Evolutionary conservation across 1,140 invertebrate genomes (phyloP), one percentile per base, ranked within the genome.

Genomic region (Drosophila athabasca): DNA sequence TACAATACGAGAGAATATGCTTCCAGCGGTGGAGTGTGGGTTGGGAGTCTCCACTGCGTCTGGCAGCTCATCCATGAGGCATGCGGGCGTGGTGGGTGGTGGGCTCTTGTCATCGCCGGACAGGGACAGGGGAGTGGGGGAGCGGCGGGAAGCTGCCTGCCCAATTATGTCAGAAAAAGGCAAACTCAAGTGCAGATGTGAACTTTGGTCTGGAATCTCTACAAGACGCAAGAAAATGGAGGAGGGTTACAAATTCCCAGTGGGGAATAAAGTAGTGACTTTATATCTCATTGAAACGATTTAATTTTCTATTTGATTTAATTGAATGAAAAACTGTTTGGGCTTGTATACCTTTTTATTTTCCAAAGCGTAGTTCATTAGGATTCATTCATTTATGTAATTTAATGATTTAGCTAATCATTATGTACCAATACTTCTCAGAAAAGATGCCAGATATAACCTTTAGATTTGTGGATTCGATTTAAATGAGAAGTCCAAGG

Each of bases 101-200:
- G 72, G 77, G 61, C 64, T 62, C 44, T 39, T 72, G 61, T 65
- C 79, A 62, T 68, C 51, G 65, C 13, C 64, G 51, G 39, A 22
- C 50, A 19, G 17, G 17, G 17, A 19, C 17, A 19, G 1, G 17
- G 17, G 1, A 4, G 24, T 5, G 24, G 3, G 24, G 24, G 82
- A 8, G 0, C 2, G 31, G 8, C 31, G 24, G 24, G 24, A 26
- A 5, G 35, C 35, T 39, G 35, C 64, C 79, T 66, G 48, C 19
- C 75, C 75, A 84, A 84, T 82, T 84, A 83, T 79, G 76, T 84
- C 72, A 50, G 55, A 50, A 45, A 51, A 82, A 75, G 50, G 24
- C 39, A 26, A 62, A 66, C 51, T 81, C 73, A 76, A 76, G 57
- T 71, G 75, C 79, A 84, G 60, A 74, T 60, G 52, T 60, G 43